phyloP scores from a whole-genome alignment of 1,140 invertebrate genomes.

The Copidosoma floridanum region DNA sequence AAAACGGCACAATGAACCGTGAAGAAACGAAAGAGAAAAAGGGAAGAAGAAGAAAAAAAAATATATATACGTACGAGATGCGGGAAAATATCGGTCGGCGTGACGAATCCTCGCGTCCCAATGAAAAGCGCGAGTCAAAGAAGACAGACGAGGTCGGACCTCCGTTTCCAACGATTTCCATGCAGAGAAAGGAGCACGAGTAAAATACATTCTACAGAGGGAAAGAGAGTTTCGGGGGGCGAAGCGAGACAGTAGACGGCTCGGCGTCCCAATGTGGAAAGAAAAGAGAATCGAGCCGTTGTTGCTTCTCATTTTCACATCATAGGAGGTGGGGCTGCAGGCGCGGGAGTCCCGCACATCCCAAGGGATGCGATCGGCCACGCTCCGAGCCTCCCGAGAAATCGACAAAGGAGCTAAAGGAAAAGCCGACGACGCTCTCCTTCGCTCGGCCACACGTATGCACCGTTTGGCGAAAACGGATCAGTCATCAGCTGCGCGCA shows the following conservation, averaged over 20 bases:
- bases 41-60: not conserved
- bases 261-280: not conserved
- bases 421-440: slow-evolving; percentile 3
- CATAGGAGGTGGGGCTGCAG: too few species aligned
- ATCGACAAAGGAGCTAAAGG: slow-evolving; percentile 9
- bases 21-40: too few species aligned
- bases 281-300: too few species aligned
- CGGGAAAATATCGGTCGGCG: not conserved
- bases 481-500: too few species aligned
- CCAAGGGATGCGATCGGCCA: too few species aligned
- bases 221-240: not conserved
- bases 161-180: slow-evolving; percentile 5
- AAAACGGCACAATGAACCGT: too few species aligned
- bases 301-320: slow-evolving; percentile 14
- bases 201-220: too few species aligned
- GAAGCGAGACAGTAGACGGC: not conserved
- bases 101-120: not conserved
- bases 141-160: too few species aligned
- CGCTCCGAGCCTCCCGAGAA: slow-evolving; percentile 15
- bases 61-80: not conserved
- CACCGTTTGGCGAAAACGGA: not conserved
- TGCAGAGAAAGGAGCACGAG: not conserved
- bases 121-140: not conserved
- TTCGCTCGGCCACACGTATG: not conserved
- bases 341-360: too few species aligned